Evolutionary conservation across 2,888 invertebrate species (phyloP).

Genomic region (Cremastinae sp.): DNA sequence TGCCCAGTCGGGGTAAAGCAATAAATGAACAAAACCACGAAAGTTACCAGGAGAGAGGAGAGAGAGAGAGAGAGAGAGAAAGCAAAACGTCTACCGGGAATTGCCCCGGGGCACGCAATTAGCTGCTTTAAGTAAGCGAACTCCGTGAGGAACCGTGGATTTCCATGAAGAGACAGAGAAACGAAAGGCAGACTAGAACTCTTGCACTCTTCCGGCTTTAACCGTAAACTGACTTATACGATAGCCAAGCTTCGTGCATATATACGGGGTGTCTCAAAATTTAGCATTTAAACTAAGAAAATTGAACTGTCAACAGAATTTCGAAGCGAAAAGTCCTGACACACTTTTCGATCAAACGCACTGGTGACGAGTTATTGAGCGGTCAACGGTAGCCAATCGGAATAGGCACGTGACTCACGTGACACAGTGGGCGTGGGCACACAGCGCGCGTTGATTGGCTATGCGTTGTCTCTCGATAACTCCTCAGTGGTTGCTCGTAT

Average conservation of each 20-base stretch:
- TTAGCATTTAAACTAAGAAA: no score
- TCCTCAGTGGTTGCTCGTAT: no score
- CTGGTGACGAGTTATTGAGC: no score
- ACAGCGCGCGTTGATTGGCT: no score
- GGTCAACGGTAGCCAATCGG: no score
- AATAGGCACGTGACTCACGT: background rate
- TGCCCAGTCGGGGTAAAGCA: slow-evolving; percentile 26
- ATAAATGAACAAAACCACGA: slow-evolving; percentile 18
- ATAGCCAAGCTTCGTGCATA: background rate
- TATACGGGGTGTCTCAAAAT: background rate
- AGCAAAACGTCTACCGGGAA: slow-evolving; percentile 36
- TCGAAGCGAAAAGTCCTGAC: no score
- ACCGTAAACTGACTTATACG: slow-evolving; percentile 32
- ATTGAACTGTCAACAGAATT: no score
- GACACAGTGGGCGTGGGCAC: no score
- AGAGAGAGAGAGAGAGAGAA: slow-evolving; percentile 17
- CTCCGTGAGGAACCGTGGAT: slow-evolving; percentile 47
- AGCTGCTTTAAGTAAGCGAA: slow-evolving; percentile 59
- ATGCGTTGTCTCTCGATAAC: no score
- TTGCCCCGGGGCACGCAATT: slow-evolving; percentile 57
- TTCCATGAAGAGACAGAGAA: slow-evolving; percentile 49
- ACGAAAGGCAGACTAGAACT: slow-evolving; percentile 31
- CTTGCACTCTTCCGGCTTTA: slow-evolving; percentile 49
- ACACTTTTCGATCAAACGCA: no score
- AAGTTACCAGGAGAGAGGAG: slow-evolving; percentile 3